A percentile compares a stretch with the other conserved stretches of the same genome.
Conservation (phyloP, 2,888 invertebrate species). For the Limnephilus marmoratus region DNA sequence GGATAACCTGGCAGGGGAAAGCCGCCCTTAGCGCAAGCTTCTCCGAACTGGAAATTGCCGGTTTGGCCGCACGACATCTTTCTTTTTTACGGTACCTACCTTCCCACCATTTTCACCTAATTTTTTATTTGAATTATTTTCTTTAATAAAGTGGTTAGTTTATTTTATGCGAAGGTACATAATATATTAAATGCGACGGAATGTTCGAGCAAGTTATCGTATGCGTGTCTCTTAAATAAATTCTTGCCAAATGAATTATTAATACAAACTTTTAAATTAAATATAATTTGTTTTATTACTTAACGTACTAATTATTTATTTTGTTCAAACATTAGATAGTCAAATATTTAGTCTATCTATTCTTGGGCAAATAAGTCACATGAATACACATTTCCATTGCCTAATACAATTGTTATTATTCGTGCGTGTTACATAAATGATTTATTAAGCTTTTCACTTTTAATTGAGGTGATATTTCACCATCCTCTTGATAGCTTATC, state of each 20-base stretch:
- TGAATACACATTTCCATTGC: background rate
- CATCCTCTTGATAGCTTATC: too few species aligned
- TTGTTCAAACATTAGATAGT: background rate
- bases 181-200: background rate
- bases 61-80: conserved; percentile 33
- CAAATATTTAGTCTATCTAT: background rate
- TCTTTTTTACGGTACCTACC: background rate
- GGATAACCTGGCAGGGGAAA: conserved; percentile 42
- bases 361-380: background rate
- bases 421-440: too few species aligned
- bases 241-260: background rate
- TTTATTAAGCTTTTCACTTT: too few species aligned
- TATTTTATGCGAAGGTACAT: background rate
- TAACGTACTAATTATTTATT: too few species aligned
- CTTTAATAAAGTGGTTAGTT: conserved; percentile 36
- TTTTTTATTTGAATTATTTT: conserved; percentile 29
- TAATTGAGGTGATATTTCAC: too few species aligned
- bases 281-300: background rate
- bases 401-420: too few species aligned
- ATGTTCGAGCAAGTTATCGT: background rate
- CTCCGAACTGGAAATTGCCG: conserved; percentile 33
- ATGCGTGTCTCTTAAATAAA: background rate
- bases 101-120: conserved; percentile 34
- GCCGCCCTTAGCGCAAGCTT: conserved; percentile 47
- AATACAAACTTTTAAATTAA: background rate